Evolutionary conservation across 2,888 invertebrate species (phyloP), one percentile per base, ranked within the genome.

Genomic region (Crepidodera aurea): DNA sequence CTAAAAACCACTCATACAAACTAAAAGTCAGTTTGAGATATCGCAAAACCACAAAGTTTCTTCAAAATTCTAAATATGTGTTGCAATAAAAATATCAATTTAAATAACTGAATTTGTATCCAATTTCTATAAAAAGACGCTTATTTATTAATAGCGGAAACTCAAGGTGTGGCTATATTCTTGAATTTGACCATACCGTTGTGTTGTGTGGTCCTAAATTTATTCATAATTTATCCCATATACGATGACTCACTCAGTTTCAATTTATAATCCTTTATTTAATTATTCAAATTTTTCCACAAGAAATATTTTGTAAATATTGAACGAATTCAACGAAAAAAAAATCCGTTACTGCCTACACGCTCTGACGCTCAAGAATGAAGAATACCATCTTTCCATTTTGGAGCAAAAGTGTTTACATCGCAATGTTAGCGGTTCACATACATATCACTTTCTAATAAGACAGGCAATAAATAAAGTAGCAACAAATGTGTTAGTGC

Each of bases 361-460:
- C 18, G 10, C 1, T 37, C 13, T 13, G 22, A 7, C 12, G 8
- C 13, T 15, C 12, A 0, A 46, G 51, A n/a, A 51, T 37, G 42
- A n/a, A n/a, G n/a, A 53, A 60, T 32, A 15, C 12, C 19, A 19
- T 57, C 62, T 62, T 67, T 58, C 70, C 70, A 66, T 69, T 69
- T 68, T 44, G 61, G 62, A 67, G 67, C 62, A 58, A 65, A 62
- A 58, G 53, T 22, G 64, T 64, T 63, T 37, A 51, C 37, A 39
- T 56, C 32, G 58, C 63, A 42, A 55, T 54, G 53, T 34, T 50
- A 60, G 40, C 64, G 53, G 70, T 75, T 75, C 74, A 70, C 74
- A 73, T 74, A 73, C 73, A 74, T 74, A 75, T 76, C 74, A 73
- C 75, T 75, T 75, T 75, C 75, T 74, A 76, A 75, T 73, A 62